A percentile compares a stretch with the other conserved stretches of the same genome.
phyloP scores from a whole-genome alignment of 1,140 invertebrate genomes.

The Bathynomus jamesi region DNA sequence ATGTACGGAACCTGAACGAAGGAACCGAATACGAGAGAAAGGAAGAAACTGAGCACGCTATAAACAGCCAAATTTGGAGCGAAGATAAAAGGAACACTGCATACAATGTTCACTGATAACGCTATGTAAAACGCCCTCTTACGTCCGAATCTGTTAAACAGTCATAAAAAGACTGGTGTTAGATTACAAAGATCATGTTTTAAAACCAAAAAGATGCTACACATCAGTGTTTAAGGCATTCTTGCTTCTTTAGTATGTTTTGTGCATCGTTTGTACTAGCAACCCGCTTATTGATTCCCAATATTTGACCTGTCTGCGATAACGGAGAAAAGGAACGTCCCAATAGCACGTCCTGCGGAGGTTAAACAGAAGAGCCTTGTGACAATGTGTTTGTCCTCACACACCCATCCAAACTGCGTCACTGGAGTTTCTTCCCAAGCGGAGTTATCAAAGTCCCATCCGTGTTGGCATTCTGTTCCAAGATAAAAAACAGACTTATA shows the following conservation, averaged over 20 bases:
- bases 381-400: constrained; percentile 13
- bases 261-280: too few relatives aligned
- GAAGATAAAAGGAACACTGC: background rate
- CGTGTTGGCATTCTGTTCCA: constrained; percentile 56
- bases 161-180: background rate
- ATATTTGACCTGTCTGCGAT: constrained; percentile 27
- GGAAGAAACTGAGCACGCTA: background rate
- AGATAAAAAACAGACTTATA: too few relatives aligned
- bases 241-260: too few relatives aligned
- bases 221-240: background rate
- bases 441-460: constrained; percentile 64
- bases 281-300: background rate
- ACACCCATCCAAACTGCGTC: constrained; percentile 23
- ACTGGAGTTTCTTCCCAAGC: constrained; percentile 25
- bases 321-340: constrained; percentile 23
- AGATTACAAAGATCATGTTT: background rate
- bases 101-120: background rate
- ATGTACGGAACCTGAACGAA: background rate
- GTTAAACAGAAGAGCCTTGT: constrained; percentile 25
- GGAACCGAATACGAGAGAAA: background rate
- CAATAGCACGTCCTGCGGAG: constrained; percentile 23
- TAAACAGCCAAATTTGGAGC: background rate
- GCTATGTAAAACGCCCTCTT: background rate
- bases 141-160: background rate
- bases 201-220: background rate